Evolutionary conservation across 1,140 invertebrate species (phyloP), one percentile per base, ranked within the genome.

Genomic region (Gryon sp.): DNA sequence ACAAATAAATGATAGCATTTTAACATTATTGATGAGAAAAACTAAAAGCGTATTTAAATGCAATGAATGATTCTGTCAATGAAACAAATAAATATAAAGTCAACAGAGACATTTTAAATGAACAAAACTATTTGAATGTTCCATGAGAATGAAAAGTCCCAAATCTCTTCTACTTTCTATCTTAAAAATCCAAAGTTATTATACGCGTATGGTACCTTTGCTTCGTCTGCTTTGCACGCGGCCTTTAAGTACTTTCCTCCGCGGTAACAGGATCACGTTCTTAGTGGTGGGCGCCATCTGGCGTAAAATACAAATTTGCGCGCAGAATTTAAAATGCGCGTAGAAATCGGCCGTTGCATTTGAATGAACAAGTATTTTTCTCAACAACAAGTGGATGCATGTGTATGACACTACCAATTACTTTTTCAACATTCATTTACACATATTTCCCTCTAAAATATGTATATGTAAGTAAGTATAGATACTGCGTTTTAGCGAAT

Each of bases 231-330:
- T 45, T 60, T 70, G 59, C 43, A 66, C 74, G 60, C 74, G 74
- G 41, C 69, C 68, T 45, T 59, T 68, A 24, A 34, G 68, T 32
- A 68, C 40, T 14, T 68, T 63, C 57, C 57, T 68, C 41, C 62
- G 63, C 60, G 66, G 19, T 15, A 59, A 20, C 59, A 70, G 59
- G 60, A 72, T 72, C 50, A 53, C 55, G 48, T 57, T 26, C 68
- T 59, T 62, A 9, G 78, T 65, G 16, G 78, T 72, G 6, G 76
- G 70, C 38, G 82, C 81, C 82, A 83, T 83, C 28, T 40, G 26
- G 40, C 28, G 43, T 36, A 36, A 52, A 6, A 20, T 36, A 50
- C 14, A 32, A 14, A 12, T 41, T 59, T 22, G 45, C 57, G 28
- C 20, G 19, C 30, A 52, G 15, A 36, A 68, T 48, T 68, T 43